phyloP scores from a whole-genome alignment of 2,888 invertebrate genomes.

The Pandemis heparana region DNA sequence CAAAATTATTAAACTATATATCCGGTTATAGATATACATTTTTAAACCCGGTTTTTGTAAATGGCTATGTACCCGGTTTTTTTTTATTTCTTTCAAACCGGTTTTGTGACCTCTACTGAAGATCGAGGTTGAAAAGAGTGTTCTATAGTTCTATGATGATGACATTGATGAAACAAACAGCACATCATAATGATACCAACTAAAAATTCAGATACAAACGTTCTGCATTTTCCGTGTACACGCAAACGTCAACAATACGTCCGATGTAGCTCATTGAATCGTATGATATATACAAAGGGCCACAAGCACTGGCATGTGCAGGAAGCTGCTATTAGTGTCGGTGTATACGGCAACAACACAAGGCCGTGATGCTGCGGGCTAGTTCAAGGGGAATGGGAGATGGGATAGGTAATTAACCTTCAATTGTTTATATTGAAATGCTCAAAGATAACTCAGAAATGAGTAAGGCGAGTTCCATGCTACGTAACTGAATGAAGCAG shows the following conservation, averaged over 20 bases:
- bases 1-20: too few relatives aligned
- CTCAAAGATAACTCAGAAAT: background rate
- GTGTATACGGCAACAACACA: constrained; percentile 58
- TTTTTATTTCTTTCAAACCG: too few relatives aligned
- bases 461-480: background rate
- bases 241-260: constrained; percentile 1
- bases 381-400: constrained; percentile 48
- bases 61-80: too few relatives aligned
- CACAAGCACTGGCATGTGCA: constrained; percentile 45
- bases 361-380: constrained; percentile 58
- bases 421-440: constrained; percentile 5
- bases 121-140: too few relatives aligned
- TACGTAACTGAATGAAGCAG: background rate
- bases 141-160: too few relatives aligned
- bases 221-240: background rate
- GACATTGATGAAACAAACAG: background rate
- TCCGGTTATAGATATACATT: too few relatives aligned
- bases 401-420: constrained; percentile 14
- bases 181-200: background rate
- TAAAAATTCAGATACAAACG: background rate
- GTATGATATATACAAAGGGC: constrained; percentile 33
- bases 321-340: constrained; percentile 65
- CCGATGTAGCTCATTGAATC: constrained; percentile 21
- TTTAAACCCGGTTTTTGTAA: too few relatives aligned
- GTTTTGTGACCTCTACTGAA: too few relatives aligned